These are phyloP conservation scores for Temnothorax rugatulus DNA, from an alignment of 2,888 invertebrate species.

Conservation along the genomic window DNA sequence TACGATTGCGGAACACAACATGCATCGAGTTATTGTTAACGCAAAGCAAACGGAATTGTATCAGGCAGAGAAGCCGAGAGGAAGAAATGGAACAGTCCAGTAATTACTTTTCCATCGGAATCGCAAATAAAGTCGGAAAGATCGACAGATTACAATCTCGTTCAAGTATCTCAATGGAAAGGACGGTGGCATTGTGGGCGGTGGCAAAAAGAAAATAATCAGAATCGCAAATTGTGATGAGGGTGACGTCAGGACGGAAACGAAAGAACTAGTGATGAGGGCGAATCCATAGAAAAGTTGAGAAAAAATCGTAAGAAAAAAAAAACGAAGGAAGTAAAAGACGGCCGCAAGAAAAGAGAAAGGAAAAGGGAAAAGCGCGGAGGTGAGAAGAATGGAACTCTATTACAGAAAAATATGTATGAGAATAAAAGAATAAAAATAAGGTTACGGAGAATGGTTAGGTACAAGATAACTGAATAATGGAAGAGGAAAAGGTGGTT, in stretches of 20 bases:
- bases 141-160: constrained; percentile 66
- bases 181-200: background rate
- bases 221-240: constrained; percentile 59
- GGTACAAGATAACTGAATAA: constrained; percentile 50
- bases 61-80: background rate
- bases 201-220: constrained; percentile 53
- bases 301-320: constrained; percentile 46
- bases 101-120: constrained; percentile 60
- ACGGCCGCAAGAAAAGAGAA: background rate
- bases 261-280: background rate
- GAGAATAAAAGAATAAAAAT: constrained; percentile 52
- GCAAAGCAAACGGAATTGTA: constrained; percentile 24
- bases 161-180: constrained; percentile 48
- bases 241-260: background rate
- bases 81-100: constrained; percentile 26
- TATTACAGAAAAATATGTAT: constrained; percentile 50
- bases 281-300: constrained; percentile 30
- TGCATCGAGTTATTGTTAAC: background rate
- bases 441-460: constrained; percentile 33
- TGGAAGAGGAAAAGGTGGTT: constrained; percentile 38
- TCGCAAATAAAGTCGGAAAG: constrained; percentile 48
- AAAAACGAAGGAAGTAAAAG: background rate
- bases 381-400: constrained; percentile 49
- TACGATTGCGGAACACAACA: background rate
- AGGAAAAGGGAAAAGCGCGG: constrained; percentile 7